These are phyloP conservation scores for Dryobates pubescens DNA, from an alignment of 2,797 vertebrate species.

Conservation along the genomic window DNA sequence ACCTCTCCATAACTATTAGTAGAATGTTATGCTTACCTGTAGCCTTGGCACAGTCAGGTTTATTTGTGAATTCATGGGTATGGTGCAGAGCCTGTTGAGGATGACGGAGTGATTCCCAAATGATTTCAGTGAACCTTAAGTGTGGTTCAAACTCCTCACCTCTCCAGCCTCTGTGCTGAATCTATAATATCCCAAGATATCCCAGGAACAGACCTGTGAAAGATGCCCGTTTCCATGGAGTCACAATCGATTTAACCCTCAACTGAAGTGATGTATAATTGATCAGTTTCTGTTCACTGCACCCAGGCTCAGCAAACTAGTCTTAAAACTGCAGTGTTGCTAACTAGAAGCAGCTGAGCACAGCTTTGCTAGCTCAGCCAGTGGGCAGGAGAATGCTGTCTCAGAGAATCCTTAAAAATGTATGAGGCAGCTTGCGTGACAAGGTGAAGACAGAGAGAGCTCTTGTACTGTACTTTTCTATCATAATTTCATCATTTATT, in stretches of 20 bases:
- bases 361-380: neutral
- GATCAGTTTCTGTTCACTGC: slow-evolving; percentile 12
- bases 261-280: slow-evolving; percentile 5
- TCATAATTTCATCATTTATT: slow-evolving; percentile 77
- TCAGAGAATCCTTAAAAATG: slow-evolving; percentile 72
- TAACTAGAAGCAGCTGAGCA: neutral
- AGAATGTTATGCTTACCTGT: fast-evolving
- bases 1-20: neutral
- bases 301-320: neutral
- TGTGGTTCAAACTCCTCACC: neutral
- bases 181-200: neutral
- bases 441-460: neutral
- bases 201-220: neutral
- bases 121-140: neutral
- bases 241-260: neutral
- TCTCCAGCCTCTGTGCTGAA: neutral
- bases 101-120: neutral
- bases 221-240: slow-evolving; percentile 7
- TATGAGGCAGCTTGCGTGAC: slow-evolving; percentile 52
- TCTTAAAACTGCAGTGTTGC: neutral
- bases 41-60: fast-evolving
- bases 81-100: neutral
- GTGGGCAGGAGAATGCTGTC: slow-evolving; percentile 11
- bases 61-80: neutral
- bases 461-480: neutral